Base-by-base conservation (phyloP, 2,888 invertebrate species). In the Ceraclea dissimilis region DNA sequence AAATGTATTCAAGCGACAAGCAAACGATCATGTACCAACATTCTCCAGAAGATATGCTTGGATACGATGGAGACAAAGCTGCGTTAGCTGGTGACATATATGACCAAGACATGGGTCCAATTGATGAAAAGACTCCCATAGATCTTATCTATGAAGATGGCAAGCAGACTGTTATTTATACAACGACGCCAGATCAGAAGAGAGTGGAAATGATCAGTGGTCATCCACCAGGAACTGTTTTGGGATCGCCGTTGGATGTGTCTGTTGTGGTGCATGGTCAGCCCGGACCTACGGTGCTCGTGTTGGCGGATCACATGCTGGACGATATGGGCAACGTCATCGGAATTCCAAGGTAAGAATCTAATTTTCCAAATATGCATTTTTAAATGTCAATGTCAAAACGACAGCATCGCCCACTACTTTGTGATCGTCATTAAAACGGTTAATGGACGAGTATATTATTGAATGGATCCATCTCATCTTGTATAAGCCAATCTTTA, bases 141-240 rank as follows among this genome's bases (percentile, higher is more conserved):
- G 89, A 90, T 71, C 75, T 90, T 66, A 90, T 90, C 66, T 90
- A 89, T 71, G 88, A 89, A 68, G 89, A 89, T 66, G 89, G 89
- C 49, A 88, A 88, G 68, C 88, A 90, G 69, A 89, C 89, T 2
- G 88, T 90, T 59, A 89, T 89, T 69, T 90, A 90, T 66, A 89
- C 89, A 52, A 85, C 86, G 59, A 82, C 83, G 11, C 85, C 85
- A 57, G 88, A 89, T 68, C 88, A 88, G 67, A 88, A 89, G 70
- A 83, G 88, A 48, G 82, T 90, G 47, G 89, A 89, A 73, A 88
- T 89, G 73, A 85, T 85, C 68, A 85, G 85, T 62, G 83, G 85
- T 16, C 85, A 85, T 73, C 73, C 77, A 49, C 78, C 79, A 51
- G 79, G 80, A 60, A 79, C 78, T 19, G 81, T 81, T 65, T 71